Evolutionary conservation across 2,888 invertebrate genomes (phyloP).

Genomic region (Chrysotoxum bicinctum): DNA sequence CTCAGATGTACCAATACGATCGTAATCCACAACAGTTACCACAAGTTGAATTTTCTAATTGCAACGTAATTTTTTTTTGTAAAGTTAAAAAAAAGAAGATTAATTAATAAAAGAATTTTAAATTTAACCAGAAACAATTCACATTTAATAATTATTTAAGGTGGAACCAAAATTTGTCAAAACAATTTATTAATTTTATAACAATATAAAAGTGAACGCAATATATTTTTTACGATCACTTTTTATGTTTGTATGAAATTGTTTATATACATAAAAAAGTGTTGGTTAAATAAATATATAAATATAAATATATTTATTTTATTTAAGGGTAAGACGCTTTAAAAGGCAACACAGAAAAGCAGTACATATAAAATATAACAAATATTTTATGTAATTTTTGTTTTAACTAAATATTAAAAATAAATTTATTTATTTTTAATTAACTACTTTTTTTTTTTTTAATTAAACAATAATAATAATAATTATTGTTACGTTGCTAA

Average conservation of each 20-base stretch:
- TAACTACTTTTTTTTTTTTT: conserved; percentile 52
- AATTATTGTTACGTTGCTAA: conserved; percentile 42
- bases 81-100: neutral
- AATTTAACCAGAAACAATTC: conserved; percentile 4
- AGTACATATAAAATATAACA: conserved; percentile 43
- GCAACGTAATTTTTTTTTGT: conserved; percentile 24
- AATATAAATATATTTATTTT: conserved; percentile 32
- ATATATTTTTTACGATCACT: conserved; percentile 10
- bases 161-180: conserved; percentile 25
- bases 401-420: conserved; percentile 39
- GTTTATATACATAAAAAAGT: neutral
- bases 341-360: conserved; percentile 64
- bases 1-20: conserved; percentile 99
- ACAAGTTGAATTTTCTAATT: conserved; percentile 98
- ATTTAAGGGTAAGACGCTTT: conserved; percentile 31
- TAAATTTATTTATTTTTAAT: conserved; percentile 35
- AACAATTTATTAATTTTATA: conserved; percentile 19
- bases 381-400: conserved; percentile 39
- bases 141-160: neutral
- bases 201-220: conserved; percentile 12
- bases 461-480: conserved; percentile 25
- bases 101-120: conserved; percentile 46
- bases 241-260: conserved; percentile 5
- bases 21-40: conserved; percentile 99
- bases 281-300: conserved; percentile 28